phyloP scores from a whole-genome alignment of 2,888 invertebrate genomes.

The Imbricaverruca yamaguchii region DNA sequence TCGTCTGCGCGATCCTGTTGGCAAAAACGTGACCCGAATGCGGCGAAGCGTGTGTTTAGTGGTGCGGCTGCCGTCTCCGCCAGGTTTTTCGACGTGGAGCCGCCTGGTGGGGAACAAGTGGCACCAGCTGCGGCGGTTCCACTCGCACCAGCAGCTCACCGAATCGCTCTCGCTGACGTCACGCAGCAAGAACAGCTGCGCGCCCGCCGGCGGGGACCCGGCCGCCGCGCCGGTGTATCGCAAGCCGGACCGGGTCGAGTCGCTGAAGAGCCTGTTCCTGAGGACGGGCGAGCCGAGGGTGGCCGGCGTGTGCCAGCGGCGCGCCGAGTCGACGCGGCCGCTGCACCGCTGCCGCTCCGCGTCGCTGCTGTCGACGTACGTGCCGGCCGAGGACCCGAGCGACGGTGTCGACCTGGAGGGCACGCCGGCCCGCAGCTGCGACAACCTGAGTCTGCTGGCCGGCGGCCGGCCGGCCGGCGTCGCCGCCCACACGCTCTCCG shows the following conservation, averaged over 20 bases:
- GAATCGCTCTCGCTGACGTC: neutral
- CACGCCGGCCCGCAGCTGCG: neutral
- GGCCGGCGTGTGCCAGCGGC: conserved; percentile 63
- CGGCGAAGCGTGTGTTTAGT: too few species aligned
- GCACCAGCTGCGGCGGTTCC: conserved; percentile 59
- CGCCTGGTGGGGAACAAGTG: conserved; percentile 68
- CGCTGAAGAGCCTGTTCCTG: conserved; percentile 3
- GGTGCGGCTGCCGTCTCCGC: too few species aligned
- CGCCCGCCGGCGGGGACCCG: neutral
- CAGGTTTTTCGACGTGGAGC: conserved; percentile 64
- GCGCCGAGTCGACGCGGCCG: neutral
- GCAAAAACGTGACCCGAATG: too few species aligned
- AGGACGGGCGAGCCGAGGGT: conserved; percentile 38
- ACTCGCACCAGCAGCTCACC: conserved; percentile 49
- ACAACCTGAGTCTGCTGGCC: neutral
- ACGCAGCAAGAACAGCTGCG: neutral
- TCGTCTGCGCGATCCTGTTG: too few species aligned
- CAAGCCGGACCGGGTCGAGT: conserved; percentile 7
- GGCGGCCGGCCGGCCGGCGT: neutral
- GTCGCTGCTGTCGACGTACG: conserved; percentile 62
- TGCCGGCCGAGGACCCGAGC: conserved; percentile 72
- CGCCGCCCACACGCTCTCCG: neutral
- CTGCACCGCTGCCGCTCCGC: conserved; percentile 70
- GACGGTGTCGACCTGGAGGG: conserved; percentile 55
- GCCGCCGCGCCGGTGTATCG: neutral